A percentile compares a stretch with the other conserved stretches of the same genome.
These are phyloP conservation scores for Physocephala rufipes DNA, from an alignment of 2,888 invertebrate genomes.

Conservation along the genomic window DNA sequence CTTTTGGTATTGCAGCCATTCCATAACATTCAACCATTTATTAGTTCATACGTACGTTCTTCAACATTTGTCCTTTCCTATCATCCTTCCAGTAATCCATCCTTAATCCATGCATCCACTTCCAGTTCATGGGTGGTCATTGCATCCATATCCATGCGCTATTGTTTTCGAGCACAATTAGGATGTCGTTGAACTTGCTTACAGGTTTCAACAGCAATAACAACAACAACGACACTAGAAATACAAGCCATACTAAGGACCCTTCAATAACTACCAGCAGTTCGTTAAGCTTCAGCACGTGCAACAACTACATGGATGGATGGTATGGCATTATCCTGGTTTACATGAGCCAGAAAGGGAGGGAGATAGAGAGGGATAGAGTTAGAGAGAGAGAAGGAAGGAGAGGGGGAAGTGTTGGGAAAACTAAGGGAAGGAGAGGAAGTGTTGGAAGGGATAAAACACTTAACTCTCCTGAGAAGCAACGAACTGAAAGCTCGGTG, in stretches of 20 bases:
- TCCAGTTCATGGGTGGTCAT: conserved; percentile 16
- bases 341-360: too few species aligned
- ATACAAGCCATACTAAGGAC: too few species aligned
- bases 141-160: conserved; percentile 23
- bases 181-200: conserved; percentile 37
- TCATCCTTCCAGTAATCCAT: background rate
- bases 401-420: background rate
- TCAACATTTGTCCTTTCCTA: background rate
- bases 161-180: conserved; percentile 30
- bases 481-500: conserved; percentile 62
- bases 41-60: too few species aligned
- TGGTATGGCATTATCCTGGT: too few species aligned
- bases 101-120: background rate
- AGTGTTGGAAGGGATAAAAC: background rate
- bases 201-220: background rate
- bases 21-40: background rate
- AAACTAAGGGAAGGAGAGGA: background rate
- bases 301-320: conserved; percentile 19
- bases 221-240: conserved; percentile 19
- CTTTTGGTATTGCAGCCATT: background rate
- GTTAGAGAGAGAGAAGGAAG: background rate
- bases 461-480: conserved; percentile 35
- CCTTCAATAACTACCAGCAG: conserved; percentile 1
- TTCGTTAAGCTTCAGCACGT: conserved; percentile 24
- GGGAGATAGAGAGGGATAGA: too few species aligned